Evolutionary conservation across 1,140 invertebrate species (phyloP).

Genomic region (Drosophila micromelanica): DNA sequence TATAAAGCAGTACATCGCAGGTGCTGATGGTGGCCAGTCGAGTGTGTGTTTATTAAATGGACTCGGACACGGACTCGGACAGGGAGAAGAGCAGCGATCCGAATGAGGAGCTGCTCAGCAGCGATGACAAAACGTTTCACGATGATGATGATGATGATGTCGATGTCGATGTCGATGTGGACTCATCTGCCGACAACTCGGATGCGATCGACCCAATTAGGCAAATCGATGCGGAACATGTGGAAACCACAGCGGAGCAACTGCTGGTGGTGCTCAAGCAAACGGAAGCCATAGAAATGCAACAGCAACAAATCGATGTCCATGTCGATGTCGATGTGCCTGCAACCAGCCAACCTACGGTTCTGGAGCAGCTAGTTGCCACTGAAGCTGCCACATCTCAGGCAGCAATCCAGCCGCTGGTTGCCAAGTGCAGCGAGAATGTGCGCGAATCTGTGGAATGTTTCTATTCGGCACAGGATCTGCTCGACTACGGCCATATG

Average conservation of each 20-base stretch:
- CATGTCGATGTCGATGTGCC: neutral
- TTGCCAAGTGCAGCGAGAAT: slow-evolving; percentile 42
- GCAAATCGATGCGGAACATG: slow-evolving; percentile 29
- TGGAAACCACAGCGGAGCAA: slow-evolving; percentile 20
- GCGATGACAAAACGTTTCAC: slow-evolving; percentile 70
- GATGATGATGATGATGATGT: slow-evolving; percentile 51
- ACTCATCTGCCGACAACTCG: slow-evolving; percentile 43
- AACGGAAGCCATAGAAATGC: slow-evolving; percentile 61
- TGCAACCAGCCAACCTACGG: too few species aligned
- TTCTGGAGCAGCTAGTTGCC: neutral
- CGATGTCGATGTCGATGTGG: slow-evolving; percentile 43
- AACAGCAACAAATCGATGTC: slow-evolving; percentile 57
- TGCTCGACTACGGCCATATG: slow-evolving; percentile 74
- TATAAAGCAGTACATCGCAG: slow-evolving; percentile 48
- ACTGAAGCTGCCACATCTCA: neutral
- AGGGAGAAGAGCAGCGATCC: slow-evolving; percentile 76
- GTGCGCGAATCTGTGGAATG: slow-evolving; percentile 78
- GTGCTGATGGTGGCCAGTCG: slow-evolving; percentile 11
- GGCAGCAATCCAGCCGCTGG: slow-evolving; percentile 3
- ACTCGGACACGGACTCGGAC: slow-evolving; percentile 60
- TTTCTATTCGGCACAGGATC: slow-evolving; percentile 78
- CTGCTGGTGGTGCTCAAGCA: slow-evolving; percentile 35
- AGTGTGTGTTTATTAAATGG: slow-evolving; percentile 8
- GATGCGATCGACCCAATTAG: slow-evolving; percentile 21
- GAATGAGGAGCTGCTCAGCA: slow-evolving; percentile 68